A percentile compares a stretch with the other conserved stretches of the same genome.
Conservation (phyloP, 2,113 vertebrate genomes). For the Pygoscelis antarcticus region DNA sequence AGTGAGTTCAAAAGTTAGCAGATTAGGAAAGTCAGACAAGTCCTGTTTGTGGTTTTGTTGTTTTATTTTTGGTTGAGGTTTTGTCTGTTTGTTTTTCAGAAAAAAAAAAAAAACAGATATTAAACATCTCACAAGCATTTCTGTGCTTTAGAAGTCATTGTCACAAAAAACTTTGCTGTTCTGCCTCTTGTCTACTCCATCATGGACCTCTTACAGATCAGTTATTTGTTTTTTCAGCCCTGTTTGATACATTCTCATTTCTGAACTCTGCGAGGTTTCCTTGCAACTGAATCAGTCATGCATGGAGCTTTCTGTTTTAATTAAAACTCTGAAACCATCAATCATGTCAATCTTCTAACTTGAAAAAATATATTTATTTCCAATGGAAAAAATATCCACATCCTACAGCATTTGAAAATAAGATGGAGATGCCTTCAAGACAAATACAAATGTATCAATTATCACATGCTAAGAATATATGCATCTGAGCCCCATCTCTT, state of each 20-base stretch:
- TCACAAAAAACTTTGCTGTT: not conserved
- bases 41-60: not conserved
- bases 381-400: not conserved
- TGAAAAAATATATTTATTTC: not conserved
- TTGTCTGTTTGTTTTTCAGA: not conserved
- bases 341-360: not conserved
- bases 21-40: not conserved
- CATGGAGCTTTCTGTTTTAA: slow-evolving; percentile 31
- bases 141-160: not conserved
- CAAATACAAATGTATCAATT: not conserved
- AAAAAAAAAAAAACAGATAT: not conserved
- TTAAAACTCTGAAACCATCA: slow-evolving; percentile 25
- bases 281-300: slow-evolving; percentile 15
- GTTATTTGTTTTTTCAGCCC: not conserved
- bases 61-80: not conserved
- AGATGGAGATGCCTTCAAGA: not conserved
- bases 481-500: not conserved
- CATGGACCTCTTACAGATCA: not conserved
- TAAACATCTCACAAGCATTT: not conserved
- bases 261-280: slow-evolving; percentile 10
- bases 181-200: not conserved
- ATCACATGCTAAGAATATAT: not conserved
- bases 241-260: not conserved
- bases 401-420: not conserved
- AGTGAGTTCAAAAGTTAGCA: not conserved